Evolutionary conservation across 1,140 invertebrate genomes (phyloP).

Genomic region (Delia radicum): DNA sequence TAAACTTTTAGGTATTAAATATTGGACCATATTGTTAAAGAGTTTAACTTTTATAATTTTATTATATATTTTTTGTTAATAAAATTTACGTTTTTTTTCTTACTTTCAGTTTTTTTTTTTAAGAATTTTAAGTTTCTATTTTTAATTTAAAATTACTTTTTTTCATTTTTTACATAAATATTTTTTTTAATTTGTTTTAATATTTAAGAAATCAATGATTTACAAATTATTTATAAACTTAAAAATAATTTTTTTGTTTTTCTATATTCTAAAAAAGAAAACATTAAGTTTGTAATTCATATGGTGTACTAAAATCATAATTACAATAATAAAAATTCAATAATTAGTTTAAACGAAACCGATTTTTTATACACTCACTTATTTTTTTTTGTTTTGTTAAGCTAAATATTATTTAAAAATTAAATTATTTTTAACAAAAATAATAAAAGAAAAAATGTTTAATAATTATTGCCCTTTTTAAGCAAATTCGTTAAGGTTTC

Average conservation of each 20-base stretch:
- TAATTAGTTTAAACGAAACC: not conserved
- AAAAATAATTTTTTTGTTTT: not conserved
- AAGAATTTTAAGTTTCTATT: not conserved
- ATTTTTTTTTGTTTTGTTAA: too few relatives aligned
- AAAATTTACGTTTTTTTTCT: not conserved
- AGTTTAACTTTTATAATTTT: not conserved
- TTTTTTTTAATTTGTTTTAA: not conserved
- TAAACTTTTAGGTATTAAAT: not conserved
- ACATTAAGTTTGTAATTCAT: not conserved
- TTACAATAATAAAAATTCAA: not conserved
- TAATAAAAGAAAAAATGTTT: constrained; percentile 10
- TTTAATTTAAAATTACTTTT: too few relatives aligned
- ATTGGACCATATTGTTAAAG: not conserved
- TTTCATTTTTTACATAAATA: constrained; percentile 19
- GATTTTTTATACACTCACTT: constrained; percentile 5
- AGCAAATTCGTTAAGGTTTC: constrained; percentile 50
- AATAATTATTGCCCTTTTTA: constrained; percentile 48
- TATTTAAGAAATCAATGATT: constrained; percentile 25
- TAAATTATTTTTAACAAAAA: not conserved
- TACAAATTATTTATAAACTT: constrained; percentile 20
- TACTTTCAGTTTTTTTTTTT: not conserved
- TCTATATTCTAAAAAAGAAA: not conserved
- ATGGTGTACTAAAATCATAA: not conserved
- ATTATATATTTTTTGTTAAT: not conserved
- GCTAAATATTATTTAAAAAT: constrained; percentile 9